Conservation (phyloP, 2,888 invertebrate species). For the Pherbina coryleti region DNA sequence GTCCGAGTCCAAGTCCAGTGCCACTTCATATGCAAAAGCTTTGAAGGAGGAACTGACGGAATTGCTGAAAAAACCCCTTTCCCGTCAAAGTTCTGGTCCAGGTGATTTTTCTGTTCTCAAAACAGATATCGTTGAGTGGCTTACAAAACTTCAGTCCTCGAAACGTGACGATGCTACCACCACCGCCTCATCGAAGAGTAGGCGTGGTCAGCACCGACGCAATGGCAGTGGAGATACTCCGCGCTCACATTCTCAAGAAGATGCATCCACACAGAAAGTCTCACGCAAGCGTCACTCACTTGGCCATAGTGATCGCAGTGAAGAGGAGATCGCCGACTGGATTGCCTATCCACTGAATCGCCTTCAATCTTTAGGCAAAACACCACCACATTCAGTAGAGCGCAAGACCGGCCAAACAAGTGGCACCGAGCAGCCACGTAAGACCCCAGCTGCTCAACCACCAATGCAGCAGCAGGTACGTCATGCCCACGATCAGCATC, state of each 20-base stretch:
- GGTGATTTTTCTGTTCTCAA: slow-evolving; percentile 68
- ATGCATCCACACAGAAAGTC: slow-evolving; percentile 57
- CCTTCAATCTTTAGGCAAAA: slow-evolving; percentile 64
- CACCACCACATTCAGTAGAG: slow-evolving; percentile 46
- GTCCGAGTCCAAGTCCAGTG: slow-evolving; percentile 52
- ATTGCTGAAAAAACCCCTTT: slow-evolving; percentile 67
- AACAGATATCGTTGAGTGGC: slow-evolving; percentile 69
- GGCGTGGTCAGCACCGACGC: slow-evolving; percentile 63
- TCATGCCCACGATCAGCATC: slow-evolving; percentile 49
- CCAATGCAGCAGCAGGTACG: slow-evolving; percentile 46
- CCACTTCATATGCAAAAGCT: slow-evolving; percentile 65
- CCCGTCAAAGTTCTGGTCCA: slow-evolving; percentile 68
- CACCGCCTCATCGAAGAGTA: slow-evolving; percentile 50
- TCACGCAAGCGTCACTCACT: slow-evolving; percentile 67
- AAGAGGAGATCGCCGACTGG: slow-evolving; percentile 66
- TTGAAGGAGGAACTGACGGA: slow-evolving; percentile 65
- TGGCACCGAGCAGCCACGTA: slow-evolving; percentile 53
- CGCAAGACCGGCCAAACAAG: slow-evolving; percentile 51
- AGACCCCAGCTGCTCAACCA: slow-evolving; percentile 49
- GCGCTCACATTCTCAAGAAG: slow-evolving; percentile 66
- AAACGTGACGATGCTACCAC: slow-evolving; percentile 42
- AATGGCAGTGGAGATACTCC: slow-evolving; percentile 67
- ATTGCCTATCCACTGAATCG: slow-evolving; percentile 67
- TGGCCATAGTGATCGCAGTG: slow-evolving; percentile 65
- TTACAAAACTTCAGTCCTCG: slow-evolving; percentile 65